Evolutionary conservation across 2,797 vertebrate genomes (phyloP).

Genomic region (Antrozous pallidus): DNA sequence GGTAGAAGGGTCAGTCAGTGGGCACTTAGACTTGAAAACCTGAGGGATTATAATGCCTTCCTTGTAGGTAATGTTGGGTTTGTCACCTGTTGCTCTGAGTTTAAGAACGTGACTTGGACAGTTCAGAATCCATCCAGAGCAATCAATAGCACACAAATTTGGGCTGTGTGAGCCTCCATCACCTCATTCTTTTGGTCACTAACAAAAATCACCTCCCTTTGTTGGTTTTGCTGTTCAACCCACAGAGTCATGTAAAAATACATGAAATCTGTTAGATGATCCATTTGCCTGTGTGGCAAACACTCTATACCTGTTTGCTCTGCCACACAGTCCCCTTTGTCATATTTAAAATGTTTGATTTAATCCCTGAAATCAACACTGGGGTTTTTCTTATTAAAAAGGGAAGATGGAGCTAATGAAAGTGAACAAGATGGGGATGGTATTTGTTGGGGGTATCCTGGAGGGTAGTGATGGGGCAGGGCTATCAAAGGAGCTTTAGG

Average conservation of each 20-base stretch:
- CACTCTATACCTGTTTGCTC: neutral
- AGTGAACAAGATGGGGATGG: neutral
- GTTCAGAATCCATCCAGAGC: neutral
- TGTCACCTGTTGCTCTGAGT: neutral
- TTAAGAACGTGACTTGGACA: neutral
- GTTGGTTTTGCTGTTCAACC: neutral
- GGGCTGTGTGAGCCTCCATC: neutral
- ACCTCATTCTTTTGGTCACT: neutral
- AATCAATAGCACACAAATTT: neutral
- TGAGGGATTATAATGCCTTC: neutral
- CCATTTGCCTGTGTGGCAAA: neutral
- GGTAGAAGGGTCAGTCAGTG: neutral
- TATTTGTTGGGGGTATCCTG: neutral
- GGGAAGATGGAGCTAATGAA: neutral
- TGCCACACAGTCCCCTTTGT: neutral
- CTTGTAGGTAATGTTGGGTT: neutral
- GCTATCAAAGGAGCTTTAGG: neutral
- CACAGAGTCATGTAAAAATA: neutral
- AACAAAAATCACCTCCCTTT: neutral
- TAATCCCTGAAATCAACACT: constrained; percentile 44
- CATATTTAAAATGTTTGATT: neutral
- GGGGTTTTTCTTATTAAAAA: constrained; percentile 30
- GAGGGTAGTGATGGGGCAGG: neutral
- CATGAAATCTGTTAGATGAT: neutral
- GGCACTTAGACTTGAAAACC: neutral